phyloP scores from a whole-genome alignment of 1,140 invertebrate genomes.

The Aphaenogaster floridana region DNA sequence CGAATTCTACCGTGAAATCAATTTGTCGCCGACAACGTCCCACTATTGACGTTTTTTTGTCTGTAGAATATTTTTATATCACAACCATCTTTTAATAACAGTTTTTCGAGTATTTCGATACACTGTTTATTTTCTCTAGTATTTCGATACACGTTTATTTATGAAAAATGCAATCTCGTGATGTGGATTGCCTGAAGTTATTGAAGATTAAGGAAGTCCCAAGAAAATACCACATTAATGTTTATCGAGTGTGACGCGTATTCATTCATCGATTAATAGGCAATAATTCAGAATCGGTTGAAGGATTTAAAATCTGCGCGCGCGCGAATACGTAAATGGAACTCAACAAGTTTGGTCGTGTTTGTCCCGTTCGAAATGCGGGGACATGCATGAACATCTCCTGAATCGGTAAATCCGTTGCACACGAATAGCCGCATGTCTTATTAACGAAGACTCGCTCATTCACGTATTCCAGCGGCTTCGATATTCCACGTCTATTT shows the following conservation, averaged over 20 bases:
- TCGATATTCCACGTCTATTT: slow-evolving; percentile 11
- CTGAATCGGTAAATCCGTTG: slow-evolving; percentile 5
- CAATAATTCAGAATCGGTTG: not conserved
- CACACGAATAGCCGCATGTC: not conserved
- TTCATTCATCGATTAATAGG: not conserved
- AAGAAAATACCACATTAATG: not conserved
- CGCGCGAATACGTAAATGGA: not conserved
- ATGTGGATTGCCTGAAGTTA: not conserved
- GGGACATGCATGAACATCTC: not conserved
- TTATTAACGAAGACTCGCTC: not conserved
- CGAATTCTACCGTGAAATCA: not conserved
- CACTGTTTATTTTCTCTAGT: not conserved
- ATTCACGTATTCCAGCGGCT: not conserved
- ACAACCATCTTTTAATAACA: not conserved
- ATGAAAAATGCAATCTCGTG: not conserved
- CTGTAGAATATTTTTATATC: not conserved
- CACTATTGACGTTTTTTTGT: not conserved
- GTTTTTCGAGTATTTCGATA: not conserved
- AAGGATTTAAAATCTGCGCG: not conserved
- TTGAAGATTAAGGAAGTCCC: not conserved
- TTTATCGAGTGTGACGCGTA: not conserved
- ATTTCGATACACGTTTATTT: not conserved
- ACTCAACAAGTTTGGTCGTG: not conserved
- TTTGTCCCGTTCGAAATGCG: not conserved
- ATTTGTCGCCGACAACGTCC: not conserved